Evolutionary conservation across 1,140 invertebrate genomes (phyloP).

Genomic region (Formica exsecta): DNA sequence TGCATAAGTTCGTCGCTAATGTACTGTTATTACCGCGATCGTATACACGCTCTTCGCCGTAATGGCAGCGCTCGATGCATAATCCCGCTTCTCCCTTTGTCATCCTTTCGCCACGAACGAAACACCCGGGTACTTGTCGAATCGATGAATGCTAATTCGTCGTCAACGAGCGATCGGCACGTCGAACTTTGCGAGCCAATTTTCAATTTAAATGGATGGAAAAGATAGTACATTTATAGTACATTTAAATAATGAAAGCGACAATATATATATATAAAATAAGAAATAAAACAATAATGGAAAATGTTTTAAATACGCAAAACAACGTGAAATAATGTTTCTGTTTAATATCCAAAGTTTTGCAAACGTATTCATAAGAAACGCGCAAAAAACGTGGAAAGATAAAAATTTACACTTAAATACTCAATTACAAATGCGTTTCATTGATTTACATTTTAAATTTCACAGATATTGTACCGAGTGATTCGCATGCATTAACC

Average conservation of each 20-base stretch:
- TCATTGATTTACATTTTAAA: slow-evolving; percentile 34
- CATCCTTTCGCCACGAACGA: slow-evolving; percentile 51
- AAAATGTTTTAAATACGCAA: neutral
- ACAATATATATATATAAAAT: neutral
- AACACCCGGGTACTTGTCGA: slow-evolving; percentile 51
- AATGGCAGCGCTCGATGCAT: slow-evolving; percentile 70
- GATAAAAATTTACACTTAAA: neutral
- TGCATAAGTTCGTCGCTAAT: slow-evolving; percentile 68
- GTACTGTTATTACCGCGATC: slow-evolving; percentile 74
- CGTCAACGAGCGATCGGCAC: slow-evolving; percentile 48
- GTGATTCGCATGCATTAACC: neutral
- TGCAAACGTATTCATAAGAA: neutral
- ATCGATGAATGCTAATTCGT: slow-evolving; percentile 73
- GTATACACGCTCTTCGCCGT: slow-evolving; percentile 60
- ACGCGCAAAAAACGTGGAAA: neutral
- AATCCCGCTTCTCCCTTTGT: slow-evolving; percentile 71
- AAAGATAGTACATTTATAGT: neutral
- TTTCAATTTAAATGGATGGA: slow-evolving; percentile 18
- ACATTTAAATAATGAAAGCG: neutral
- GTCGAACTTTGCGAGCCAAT: slow-evolving; percentile 35
- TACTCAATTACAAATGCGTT: neutral
- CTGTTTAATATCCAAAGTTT: neutral
- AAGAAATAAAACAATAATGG: neutral
- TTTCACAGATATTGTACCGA: neutral
- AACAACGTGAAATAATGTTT: neutral